Percentiles rank a stretch among this genome's conserved stretches.
Conservation (phyloP, 2,888 invertebrate species). For the Leistus spinibarbis region DNA sequence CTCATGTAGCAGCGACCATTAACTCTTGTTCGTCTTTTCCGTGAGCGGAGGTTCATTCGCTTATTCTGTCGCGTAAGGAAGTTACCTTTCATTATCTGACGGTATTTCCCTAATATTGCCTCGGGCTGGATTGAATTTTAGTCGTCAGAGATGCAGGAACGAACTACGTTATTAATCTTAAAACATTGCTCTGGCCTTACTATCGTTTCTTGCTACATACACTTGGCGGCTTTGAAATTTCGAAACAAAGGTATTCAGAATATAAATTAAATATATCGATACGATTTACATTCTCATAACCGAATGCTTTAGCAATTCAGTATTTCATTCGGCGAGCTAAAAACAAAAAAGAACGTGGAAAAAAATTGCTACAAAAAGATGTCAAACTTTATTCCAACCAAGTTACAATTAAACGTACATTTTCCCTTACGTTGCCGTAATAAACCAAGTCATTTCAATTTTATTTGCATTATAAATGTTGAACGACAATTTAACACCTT, state of each 20-base stretch:
- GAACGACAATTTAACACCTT: neutral
- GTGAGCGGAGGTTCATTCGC: neutral
- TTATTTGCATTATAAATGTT: neutral
- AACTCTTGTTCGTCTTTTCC: slow-evolving; percentile 6
- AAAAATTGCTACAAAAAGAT: neutral
- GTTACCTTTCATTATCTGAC: slow-evolving; percentile 2
- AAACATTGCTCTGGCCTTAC: neutral
- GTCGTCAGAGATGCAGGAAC: slow-evolving; percentile 7
- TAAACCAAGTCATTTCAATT: neutral
- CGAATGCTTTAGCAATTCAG: no score
- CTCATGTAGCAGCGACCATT: slow-evolving; percentile 16
- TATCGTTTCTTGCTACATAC: no score
- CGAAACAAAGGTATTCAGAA: neutral
- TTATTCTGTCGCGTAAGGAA: slow-evolving; percentile 1
- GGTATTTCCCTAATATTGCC: slow-evolving; percentile 28
- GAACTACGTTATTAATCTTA: slow-evolving; percentile 23
- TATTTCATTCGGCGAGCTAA: neutral
- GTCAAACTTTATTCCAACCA: neutral
- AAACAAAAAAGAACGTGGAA: neutral
- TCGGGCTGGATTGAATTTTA: slow-evolving; percentile 11
- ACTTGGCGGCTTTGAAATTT: neutral
- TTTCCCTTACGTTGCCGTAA: neutral
- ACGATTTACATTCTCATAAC: no score
- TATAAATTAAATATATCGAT: neutral
- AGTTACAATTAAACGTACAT: neutral